Base-by-base conservation (phyloP, 2,113 vertebrate species). In the Otocyon megalotis region DNA sequence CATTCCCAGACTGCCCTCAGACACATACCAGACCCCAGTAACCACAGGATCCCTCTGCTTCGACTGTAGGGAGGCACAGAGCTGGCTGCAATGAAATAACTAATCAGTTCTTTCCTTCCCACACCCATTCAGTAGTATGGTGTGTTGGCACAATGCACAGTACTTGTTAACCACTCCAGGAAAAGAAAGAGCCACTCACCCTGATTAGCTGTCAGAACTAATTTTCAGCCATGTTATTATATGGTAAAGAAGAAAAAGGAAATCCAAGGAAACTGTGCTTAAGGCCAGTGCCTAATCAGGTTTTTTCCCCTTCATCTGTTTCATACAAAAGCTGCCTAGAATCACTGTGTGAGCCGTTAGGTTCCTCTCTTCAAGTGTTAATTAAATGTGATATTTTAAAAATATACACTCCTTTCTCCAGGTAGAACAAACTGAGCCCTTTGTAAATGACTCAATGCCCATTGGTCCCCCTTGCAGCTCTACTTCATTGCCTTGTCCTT, bases 151-250 rank as follows among this genome's bases (percentile, higher is more conserved):
- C 58, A 83, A 84, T 3, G 50, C 54, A 20, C 8, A 43, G 87
- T 26, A 37, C n/a, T 86, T 79, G 43, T 67, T 83, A 94, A 67
- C 79, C 72, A 92, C 94, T 83, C 43, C 60, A 95, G 48, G 79
- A 83, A 94, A 94, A 97, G 96, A 97, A 97, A 92, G 86, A 92
- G 48, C 95, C 96, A 96, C 95, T 97, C 95, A 53, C 71, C 96
- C 90, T 94, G 96, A 96, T 97, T 96, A 98, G 94, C 96, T 90
- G 86, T 97, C 97, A 96, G 96, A 96, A 95, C 82, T 97, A 91
- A 98, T 97, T 97, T 97, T 88, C 94, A 98, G 80, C 94, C 63
- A 8, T 94, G 80, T 87, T 97, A 93, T 97, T 98, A 96, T 76
- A 96, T 50, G 86, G 90, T 92, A 94, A 96, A 53, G 79, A 90